Conservation (phyloP, 2,113 vertebrate genomes). For the Alouatta palliata region DNA sequence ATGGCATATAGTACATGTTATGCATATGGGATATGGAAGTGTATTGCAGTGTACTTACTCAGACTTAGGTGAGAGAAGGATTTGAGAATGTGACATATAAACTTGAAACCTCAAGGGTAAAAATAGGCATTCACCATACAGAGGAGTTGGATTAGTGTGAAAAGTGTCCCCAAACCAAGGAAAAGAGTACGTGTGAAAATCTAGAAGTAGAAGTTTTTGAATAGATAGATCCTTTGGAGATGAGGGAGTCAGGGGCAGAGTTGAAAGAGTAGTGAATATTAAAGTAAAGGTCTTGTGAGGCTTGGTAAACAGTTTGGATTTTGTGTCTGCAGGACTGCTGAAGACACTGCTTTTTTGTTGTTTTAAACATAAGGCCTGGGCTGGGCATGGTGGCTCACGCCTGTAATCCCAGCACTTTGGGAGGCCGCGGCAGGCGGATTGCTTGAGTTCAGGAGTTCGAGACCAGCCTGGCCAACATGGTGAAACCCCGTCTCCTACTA, state of each 20-base stretch:
- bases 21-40: not conserved
- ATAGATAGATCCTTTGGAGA: not conserved
- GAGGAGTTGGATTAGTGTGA: not conserved
- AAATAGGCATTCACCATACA: not conserved
- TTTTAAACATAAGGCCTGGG: not conserved
- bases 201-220: not conserved
- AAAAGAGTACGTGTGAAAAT: not conserved
- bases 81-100: not conserved
- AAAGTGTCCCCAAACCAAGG: not conserved
- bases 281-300: not conserved
- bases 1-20: not conserved
- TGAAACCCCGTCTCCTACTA: too few relatives aligned
- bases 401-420: too few relatives aligned
- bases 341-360: not conserved
- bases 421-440: too few relatives aligned
- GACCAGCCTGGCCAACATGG: too few relatives aligned
- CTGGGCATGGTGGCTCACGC: too few relatives aligned
- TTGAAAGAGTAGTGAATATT: not conserved
- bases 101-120: not conserved
- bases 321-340: not conserved
- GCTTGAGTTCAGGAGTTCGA: too few relatives aligned
- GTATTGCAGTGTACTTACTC: not conserved
- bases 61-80: not conserved
- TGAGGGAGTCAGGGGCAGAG: not conserved
- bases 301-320: not conserved